These are phyloP conservation scores for Cyclina sinensis DNA, from an alignment of 1,140 invertebrate species.

Conservation along the genomic window DNA sequence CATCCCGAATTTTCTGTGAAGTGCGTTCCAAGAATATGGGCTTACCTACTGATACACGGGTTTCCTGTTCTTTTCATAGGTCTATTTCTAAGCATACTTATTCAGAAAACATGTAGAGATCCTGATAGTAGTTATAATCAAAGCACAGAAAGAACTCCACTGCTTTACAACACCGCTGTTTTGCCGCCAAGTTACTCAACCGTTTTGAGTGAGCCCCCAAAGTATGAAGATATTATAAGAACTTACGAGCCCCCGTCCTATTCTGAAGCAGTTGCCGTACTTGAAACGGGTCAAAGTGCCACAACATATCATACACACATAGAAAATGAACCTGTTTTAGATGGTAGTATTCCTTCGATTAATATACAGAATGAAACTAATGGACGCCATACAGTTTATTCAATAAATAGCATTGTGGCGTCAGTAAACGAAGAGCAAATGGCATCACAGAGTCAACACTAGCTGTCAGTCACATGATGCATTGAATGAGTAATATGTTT, in stretches of 20 bases:
- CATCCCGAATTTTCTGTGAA: constrained; percentile 12
- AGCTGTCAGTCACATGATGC: too few relatives aligned
- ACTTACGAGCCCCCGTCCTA: constrained; percentile 35
- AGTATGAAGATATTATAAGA: constrained; percentile 50
- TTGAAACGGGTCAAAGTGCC: not conserved
- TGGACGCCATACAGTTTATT: not conserved
- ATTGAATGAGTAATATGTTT: too few relatives aligned
- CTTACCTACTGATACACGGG: constrained; percentile 42
- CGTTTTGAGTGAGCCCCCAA: constrained; percentile 25
- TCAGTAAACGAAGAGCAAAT: not conserved
- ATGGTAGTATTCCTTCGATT: not conserved
- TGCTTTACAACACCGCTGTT: constrained; percentile 2
- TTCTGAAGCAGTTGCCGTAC: not conserved
- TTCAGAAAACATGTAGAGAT: constrained; percentile 16
- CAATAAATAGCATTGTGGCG: not conserved
- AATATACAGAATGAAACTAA: not conserved
- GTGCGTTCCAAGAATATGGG: constrained; percentile 51
- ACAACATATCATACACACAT: not conserved
- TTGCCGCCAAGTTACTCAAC: constrained; percentile 32
- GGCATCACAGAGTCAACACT: too few relatives aligned
- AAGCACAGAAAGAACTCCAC: constrained; percentile 6
- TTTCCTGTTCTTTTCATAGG: constrained; percentile 28
- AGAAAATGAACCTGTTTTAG: not conserved
- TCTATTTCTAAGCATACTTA: constrained; percentile 17
- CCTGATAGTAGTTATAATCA: not conserved